Percentiles rank a stretch among this genome's conserved stretches.
phyloP scores from a whole-genome alignment of 2,113 vertebrate genomes.

The Plestiodon gilberti region DNA sequence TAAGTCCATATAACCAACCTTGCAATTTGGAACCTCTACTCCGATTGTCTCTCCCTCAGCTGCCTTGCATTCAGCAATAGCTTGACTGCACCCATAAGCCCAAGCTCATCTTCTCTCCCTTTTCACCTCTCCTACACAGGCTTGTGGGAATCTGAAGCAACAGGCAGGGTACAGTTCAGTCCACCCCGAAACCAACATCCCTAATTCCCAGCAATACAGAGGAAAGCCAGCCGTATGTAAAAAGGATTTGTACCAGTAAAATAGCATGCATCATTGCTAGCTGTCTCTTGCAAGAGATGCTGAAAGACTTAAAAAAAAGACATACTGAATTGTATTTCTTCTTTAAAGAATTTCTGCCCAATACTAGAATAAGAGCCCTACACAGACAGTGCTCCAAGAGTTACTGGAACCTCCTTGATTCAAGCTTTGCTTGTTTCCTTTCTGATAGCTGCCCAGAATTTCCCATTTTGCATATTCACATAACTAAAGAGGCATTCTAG shows the following conservation, averaged over 20 bases:
- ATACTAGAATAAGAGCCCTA: constrained; percentile 12
- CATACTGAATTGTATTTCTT: not conserved
- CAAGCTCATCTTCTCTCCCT: not conserved
- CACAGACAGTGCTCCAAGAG: not conserved
- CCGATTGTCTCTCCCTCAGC: not conserved
- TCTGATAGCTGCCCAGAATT: not conserved
- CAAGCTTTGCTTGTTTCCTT: constrained; percentile 9
- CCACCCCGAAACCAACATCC: constrained; percentile 22
- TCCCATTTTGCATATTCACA: not conserved
- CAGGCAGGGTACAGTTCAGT: not conserved
- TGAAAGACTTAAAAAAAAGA: constrained; percentile 4
- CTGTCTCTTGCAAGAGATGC: not conserved
- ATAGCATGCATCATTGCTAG: not conserved
- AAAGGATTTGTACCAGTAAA: not conserved
- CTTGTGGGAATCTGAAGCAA: not conserved
- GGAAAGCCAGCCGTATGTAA: not conserved
- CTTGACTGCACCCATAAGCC: not conserved
- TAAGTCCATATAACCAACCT: not conserved
- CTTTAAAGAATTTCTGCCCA: not conserved
- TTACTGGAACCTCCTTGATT: not conserved
- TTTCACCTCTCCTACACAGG: not conserved
- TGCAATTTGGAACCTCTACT: constrained; percentile 8
- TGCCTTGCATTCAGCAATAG: not conserved
- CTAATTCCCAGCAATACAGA: constrained; percentile 34
- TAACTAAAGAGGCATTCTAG: not conserved